Base-by-base conservation (phyloP, 1,140 invertebrate genomes). In the Drosophila grimshawi region DNA sequence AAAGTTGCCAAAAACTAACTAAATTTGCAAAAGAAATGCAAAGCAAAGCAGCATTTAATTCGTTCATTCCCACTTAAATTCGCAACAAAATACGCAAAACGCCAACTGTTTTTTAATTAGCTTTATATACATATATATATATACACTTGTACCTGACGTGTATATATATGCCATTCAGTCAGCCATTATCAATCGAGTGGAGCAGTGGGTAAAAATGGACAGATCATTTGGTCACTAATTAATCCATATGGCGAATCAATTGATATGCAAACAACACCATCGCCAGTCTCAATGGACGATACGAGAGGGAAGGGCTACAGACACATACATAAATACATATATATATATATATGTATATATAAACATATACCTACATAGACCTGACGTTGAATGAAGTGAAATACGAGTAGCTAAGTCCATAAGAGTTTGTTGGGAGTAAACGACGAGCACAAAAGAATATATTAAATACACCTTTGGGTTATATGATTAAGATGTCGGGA, bases 21-120 rank as follows among this genome's bases (percentile, higher is more conserved):
- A 19, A 19, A 19, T 19, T 19, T 19, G 19, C 19, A 19, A 19
- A 19, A 19, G 0, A 19, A 19, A 1, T 19, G 19, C 19, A 33
- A 8, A n/a, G 10, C 49, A 10, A n/a, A 32, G 6, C 19, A 53
- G 39, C 35, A 45, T 39, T 39, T 48, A 45, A 72, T 80, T 70
- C 79, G 68, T 32, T 45, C 53, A 78, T 73, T 59, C 59, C 63
- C 30, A 61, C 66, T 68, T 66, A 27, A 66, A 74, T 65, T 70
- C 48, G 80, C 69, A 55, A 80, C 64, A 67, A 85, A 85, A 86
- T 85, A 81, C 19, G 19, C 19, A 86, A 80, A 85, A 77, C 81
- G 68, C 53, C 27, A 67, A 78, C 39, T 86, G 81, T 56, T 80
- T 83, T 37, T 48, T 85, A 85, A 85, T 85, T 55, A 83, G 59